Evolutionary conservation across 1,140 invertebrate species (phyloP), one percentile per base, ranked within the genome.

Genomic region (Thrips palmi): DNA sequence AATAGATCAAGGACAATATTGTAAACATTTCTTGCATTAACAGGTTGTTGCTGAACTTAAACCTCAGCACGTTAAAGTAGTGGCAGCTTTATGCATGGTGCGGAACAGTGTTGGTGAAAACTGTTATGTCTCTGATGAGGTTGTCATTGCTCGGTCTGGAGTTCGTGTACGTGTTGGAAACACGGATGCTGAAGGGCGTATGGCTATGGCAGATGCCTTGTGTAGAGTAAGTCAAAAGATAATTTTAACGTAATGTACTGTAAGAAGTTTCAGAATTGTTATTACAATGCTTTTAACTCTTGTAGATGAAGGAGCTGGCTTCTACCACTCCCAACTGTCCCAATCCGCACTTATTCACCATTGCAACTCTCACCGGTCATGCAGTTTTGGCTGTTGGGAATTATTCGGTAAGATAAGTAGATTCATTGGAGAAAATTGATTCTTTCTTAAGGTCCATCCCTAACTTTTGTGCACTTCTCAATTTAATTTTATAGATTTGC

Each of bases 311-410:
- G 55, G 75, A 79, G 55, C 58, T 66, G 45, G 76, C 72, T 11
- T 55, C 65, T 37, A 47, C 56, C 33, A 66, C 71, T 38, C 58
- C 74, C 8, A 74, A 83, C 50, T 62, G 66, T 37, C 51, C 58
- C 0, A 73, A 81, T 52, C 85, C 91, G 1, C 79, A 93, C 59
- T 60, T 97, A 14, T 86, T 91, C 47, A 97, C 92, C 0, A 74
- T 97, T 49, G 92, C 93, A 11, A 97, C 93, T 2, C 58, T 97
- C 30, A 97, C 92, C 14, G 84, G 85, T 0, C 88, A 94, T 55
- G 86, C 86, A 7, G 62, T 62, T 33, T 55, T 77, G 1, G 71
- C 82, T 7, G 76, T 78, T 33, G 91, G 91, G 15, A 52, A 73
- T 37, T 87, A 88, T 54, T 70, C 78, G 12, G 84, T 86, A 50